Conservation (phyloP, 2,113 vertebrate species). For the Eptesicus fuscus region DNA sequence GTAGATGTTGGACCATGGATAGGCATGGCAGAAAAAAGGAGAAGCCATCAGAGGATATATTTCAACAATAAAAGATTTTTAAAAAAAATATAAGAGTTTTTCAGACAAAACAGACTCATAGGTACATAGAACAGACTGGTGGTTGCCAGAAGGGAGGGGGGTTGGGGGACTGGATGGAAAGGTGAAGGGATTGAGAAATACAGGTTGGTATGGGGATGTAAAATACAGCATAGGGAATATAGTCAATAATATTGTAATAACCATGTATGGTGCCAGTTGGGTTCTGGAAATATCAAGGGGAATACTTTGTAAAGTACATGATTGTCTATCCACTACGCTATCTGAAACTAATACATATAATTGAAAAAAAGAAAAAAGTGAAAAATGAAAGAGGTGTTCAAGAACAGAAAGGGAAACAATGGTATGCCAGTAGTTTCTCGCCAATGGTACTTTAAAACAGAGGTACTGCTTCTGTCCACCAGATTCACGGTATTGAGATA, state of each 20-base stretch:
- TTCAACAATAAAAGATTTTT: neutral
- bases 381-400: neutral
- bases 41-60: neutral
- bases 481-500: neutral
- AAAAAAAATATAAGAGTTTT: neutral
- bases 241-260: neutral
- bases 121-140: neutral
- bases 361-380: too few species aligned
- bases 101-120: neutral
- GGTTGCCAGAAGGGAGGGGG: neutral
- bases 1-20: neutral
- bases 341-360: neutral
- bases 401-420: neutral
- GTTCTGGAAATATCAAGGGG: neutral
- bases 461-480: neutral
- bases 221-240: neutral
- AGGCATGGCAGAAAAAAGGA: neutral
- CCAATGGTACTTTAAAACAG: neutral
- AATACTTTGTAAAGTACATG: neutral
- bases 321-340: neutral
- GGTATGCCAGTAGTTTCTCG: neutral
- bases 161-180: neutral
- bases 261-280: neutral
- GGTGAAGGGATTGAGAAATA: neutral
- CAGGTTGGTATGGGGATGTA: neutral